A percentile compares a stretch with the other conserved stretches of the same genome.
phyloP scores from a whole-genome alignment of 2,888 invertebrate genomes.

The Polydrusus cervinus region DNA sequence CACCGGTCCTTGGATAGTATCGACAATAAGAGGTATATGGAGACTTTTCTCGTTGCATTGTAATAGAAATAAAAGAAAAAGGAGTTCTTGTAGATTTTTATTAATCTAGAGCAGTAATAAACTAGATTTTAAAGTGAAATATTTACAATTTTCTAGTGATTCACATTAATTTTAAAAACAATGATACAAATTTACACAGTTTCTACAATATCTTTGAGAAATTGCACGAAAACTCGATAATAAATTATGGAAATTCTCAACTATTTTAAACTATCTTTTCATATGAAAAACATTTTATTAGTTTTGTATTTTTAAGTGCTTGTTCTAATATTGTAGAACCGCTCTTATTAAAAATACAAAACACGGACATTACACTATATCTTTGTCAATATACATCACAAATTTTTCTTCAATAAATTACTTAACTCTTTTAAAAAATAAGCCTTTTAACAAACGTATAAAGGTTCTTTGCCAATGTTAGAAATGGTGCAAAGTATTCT shows the following conservation, averaged over 20 bases:
- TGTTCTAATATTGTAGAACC: background rate
- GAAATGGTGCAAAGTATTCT: background rate
- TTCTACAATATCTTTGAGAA: constrained; percentile 52
- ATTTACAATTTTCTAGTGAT: constrained; percentile 60
- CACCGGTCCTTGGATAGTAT: too few relatives aligned
- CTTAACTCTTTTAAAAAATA: too few relatives aligned
- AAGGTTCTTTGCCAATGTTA: background rate
- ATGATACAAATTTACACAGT: constrained; percentile 60
- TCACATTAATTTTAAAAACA: constrained; percentile 56
- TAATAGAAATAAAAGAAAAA: background rate
- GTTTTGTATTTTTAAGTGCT: constrained; percentile 29
- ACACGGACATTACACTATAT: constrained; percentile 29
- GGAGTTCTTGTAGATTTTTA: constrained; percentile 26
- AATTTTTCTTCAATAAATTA: background rate
- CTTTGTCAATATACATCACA: constrained; percentile 14
- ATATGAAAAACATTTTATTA: constrained; percentile 38
- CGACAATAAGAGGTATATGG: too few relatives aligned
- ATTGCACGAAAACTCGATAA: constrained; percentile 57
- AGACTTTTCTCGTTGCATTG: too few relatives aligned
- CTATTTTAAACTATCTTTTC: constrained; percentile 54
- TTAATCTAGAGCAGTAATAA: constrained; percentile 59
- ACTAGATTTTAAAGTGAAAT: constrained; percentile 59
- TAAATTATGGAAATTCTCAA: constrained; percentile 57
- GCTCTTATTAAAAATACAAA: constrained; percentile 30
- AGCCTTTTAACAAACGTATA: background rate